phyloP scores from a whole-genome alignment of 1,140 invertebrate genomes.

The Leptoteleia sp. region DNA sequence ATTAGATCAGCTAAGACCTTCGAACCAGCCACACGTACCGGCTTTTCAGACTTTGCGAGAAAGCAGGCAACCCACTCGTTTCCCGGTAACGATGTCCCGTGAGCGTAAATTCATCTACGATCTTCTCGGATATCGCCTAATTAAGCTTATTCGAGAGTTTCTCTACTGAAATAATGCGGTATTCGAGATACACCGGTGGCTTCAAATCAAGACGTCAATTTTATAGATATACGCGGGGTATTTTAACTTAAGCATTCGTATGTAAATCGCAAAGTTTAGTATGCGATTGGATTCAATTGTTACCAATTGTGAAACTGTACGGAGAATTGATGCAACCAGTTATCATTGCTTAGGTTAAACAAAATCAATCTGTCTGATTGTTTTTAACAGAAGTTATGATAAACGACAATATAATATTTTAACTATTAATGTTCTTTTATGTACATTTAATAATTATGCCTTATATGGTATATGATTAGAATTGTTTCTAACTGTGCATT shows the following conservation, averaged over 20 bases:
- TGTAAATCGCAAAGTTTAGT: slow-evolving; percentile 14
- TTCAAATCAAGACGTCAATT: slow-evolving; percentile 8
- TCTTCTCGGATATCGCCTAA: slow-evolving; percentile 56
- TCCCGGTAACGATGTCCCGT: slow-evolving; percentile 45
- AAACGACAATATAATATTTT: no score
- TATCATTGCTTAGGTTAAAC: no score
- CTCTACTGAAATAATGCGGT: slow-evolving; percentile 36
- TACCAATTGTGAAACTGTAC: slow-evolving; percentile 6
- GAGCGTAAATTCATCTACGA: slow-evolving; percentile 44
- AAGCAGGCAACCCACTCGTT: slow-evolving; percentile 49
- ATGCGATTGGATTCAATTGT: not conserved
- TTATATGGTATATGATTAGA: no score
- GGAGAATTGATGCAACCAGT: no score
- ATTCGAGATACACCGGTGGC: slow-evolving; percentile 15
- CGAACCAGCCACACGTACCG: slow-evolving; percentile 54
- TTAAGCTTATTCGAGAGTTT: slow-evolving; percentile 54
- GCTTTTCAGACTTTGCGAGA: slow-evolving; percentile 49
- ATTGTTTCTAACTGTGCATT: no score
- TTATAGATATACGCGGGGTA: slow-evolving; percentile 12
- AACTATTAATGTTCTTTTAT: no score
- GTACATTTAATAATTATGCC: no score
- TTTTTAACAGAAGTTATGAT: no score
- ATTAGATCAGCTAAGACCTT: slow-evolving; percentile 60
- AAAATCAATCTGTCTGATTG: no score
- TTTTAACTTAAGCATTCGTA: slow-evolving; percentile 20